These are phyloP conservation scores for Diachrysia chrysitis DNA, from an alignment of 2,888 invertebrate species.

Conservation along the genomic window DNA sequence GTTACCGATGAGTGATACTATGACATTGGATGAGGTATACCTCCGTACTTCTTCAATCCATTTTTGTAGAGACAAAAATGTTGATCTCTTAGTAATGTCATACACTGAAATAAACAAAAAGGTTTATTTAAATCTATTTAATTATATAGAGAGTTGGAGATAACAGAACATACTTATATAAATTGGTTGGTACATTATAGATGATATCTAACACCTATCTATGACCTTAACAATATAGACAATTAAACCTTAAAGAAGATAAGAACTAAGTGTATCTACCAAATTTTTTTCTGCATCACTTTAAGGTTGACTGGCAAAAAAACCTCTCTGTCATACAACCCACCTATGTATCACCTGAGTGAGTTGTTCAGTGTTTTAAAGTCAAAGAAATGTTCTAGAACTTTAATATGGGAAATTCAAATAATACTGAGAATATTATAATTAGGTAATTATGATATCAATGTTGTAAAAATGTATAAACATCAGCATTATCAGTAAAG, in stretches of 20 bases:
- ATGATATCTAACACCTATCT: background rate
- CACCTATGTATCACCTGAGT: no score
- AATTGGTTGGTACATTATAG: no score
- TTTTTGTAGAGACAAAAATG: conserved; percentile 96
- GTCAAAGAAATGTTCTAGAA: no score
- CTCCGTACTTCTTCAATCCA: conserved; percentile 99
- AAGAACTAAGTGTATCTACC: no score
- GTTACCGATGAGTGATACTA: conserved; percentile 97
- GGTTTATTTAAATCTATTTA: background rate
- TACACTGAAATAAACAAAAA: conserved; percentile 90
- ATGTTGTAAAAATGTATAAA: background rate
- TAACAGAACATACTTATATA: no score
- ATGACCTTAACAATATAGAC: background rate
- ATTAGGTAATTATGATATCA: background rate
- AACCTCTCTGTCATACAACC: no score
- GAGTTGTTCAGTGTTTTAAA: no score
- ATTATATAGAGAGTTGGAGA: background rate
- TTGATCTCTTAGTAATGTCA: conserved; percentile 97
- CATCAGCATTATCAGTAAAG: background rate
- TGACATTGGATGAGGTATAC: conserved; percentile 97
- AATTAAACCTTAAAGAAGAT: background rate
- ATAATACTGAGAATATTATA: no score
- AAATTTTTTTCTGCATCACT: no score
- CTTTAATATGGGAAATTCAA: no score
- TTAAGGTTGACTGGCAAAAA: no score